Evolutionary conservation across 2,797 vertebrate genomes (phyloP), one percentile per base, ranked within the genome.

Genomic region (Arrhamphus sclerolepis): DNA sequence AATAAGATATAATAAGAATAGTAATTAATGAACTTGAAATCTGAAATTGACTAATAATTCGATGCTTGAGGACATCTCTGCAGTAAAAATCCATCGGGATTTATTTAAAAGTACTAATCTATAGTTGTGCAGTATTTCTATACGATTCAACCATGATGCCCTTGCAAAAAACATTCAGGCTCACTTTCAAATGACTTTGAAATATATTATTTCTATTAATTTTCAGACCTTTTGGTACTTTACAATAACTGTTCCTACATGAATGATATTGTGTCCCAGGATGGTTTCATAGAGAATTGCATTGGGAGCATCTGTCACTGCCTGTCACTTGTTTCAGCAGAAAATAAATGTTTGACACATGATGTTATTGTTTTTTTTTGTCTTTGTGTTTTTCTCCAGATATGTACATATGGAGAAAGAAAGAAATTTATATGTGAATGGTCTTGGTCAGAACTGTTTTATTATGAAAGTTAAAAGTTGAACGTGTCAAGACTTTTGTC

Each of bases 11-110:
- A 89, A 87, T 89, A 89, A 85, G 87, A 86, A 82, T 80, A 82
- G 86, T 90, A 89, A 89, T 91, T 91, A 88, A 89, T 85, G 85
- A 87, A 85, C 56, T 70, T 87, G 72, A 89, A 46, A 88, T 89
- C 69, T 84, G 72, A 89, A 89, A 89, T 82, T 77, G 87, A 85
- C 83, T 88, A 83, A 87, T 89, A 88, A 88, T 87, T 79, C 81
- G 70, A 46, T 77, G 89, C 89, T 87, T 56, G 80, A 88, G 85
- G 87, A 89, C 75, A 88, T 89, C 78, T 82, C 80, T 7, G 61
- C 80, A 56, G 52, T 67, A 1, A 19, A n/a, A 68, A 60, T 87
- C 86, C 87, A 76, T 21, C 68, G 83, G 85, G 81, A 86, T 73
- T 61, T 71, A 44, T 80, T 87, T 75, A 76, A 79, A 80, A 78